Conservation (phyloP, 2,797 vertebrate species). For the Hybognathus amarus region DNA sequence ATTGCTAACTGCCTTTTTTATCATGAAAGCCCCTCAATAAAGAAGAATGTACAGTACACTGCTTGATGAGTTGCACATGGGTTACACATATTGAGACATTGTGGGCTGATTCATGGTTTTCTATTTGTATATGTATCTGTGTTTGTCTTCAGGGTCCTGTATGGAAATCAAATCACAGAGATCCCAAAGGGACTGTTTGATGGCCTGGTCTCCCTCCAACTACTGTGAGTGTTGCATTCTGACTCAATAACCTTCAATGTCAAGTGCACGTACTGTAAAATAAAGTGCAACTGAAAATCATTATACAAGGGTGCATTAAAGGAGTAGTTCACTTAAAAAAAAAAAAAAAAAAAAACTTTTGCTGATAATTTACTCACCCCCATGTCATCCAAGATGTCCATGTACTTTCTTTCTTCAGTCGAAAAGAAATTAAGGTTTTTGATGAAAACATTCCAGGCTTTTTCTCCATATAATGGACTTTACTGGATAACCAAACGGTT, state of each 20-base stretch:
- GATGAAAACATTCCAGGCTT: no score
- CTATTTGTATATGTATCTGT: constrained; percentile 54
- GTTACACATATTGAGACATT: constrained; percentile 22
- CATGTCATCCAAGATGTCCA: no score
- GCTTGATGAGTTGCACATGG: constrained; percentile 30
- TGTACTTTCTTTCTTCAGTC: no score
- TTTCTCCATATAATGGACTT: no score
- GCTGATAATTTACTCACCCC: no score
- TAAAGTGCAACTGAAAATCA: background rate
- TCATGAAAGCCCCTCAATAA: background rate
- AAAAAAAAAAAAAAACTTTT: no score
- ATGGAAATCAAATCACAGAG: constrained; percentile 98
- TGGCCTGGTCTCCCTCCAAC: constrained; percentile 93
- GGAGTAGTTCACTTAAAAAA: no score
- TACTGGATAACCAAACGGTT: no score
- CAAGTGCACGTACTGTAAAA: background rate
- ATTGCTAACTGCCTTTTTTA: background rate
- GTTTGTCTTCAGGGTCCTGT: constrained; percentile 88
- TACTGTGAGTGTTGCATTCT: constrained; percentile 88
- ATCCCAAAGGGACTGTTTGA: constrained; percentile 97
- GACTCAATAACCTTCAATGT: constrained; percentile 39
- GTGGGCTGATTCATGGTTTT: constrained; percentile 38
- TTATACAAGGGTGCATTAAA: no score
- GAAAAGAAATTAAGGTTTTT: no score
- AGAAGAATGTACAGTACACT: constrained; percentile 32